Percentiles rank a stretch among this genome's conserved stretches.
Conservation (phyloP, 1,140 invertebrate species). For the Macrobrachium rosenbergii region DNA sequence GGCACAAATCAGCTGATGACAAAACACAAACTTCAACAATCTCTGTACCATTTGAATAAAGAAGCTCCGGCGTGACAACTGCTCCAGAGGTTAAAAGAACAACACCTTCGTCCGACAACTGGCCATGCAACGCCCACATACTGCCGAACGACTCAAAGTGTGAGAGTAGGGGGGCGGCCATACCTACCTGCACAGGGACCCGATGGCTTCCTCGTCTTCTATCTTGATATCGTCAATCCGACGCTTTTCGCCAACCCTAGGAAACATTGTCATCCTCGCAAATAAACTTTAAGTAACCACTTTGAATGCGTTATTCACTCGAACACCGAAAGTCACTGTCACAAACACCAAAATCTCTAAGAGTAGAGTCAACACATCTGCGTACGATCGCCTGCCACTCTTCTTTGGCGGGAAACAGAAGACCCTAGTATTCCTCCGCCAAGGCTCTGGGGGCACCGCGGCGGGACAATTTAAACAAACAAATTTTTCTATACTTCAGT, state of each 20-base stretch:
- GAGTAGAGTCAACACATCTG: slow-evolving; percentile 60
- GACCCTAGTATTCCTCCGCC: slow-evolving; percentile 60
- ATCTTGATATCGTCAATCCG: slow-evolving; percentile 58
- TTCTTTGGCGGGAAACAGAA: slow-evolving; percentile 64
- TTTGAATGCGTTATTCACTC: slow-evolving; percentile 34
- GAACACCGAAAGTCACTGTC: slow-evolving; percentile 55
- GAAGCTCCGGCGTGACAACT: slow-evolving; percentile 15
- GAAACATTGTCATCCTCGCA: slow-evolving; percentile 59
- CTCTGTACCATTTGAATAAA: background rate
- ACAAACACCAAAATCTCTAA: slow-evolving; percentile 55
- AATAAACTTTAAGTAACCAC: slow-evolving; percentile 42
- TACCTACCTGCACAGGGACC: slow-evolving; percentile 61
- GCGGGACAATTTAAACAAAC: slow-evolving; percentile 59
- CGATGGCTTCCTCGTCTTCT: slow-evolving; percentile 62
- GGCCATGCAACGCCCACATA: background rate
- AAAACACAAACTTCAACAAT: slow-evolving; percentile 28
- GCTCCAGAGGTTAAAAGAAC: slow-evolving; percentile 23
- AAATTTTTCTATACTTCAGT: background rate
- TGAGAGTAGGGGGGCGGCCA: slow-evolving; percentile 56
- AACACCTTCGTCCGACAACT: background rate
- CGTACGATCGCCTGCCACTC: slow-evolving; percentile 49
- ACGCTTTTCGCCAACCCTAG: slow-evolving; percentile 62
- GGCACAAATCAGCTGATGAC: slow-evolving; percentile 61
- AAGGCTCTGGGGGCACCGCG: slow-evolving; percentile 41
- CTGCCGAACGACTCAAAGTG: slow-evolving; percentile 30